Conservation (phyloP, 2,797 vertebrate species). For the Micrastur ruficollis region DNA sequence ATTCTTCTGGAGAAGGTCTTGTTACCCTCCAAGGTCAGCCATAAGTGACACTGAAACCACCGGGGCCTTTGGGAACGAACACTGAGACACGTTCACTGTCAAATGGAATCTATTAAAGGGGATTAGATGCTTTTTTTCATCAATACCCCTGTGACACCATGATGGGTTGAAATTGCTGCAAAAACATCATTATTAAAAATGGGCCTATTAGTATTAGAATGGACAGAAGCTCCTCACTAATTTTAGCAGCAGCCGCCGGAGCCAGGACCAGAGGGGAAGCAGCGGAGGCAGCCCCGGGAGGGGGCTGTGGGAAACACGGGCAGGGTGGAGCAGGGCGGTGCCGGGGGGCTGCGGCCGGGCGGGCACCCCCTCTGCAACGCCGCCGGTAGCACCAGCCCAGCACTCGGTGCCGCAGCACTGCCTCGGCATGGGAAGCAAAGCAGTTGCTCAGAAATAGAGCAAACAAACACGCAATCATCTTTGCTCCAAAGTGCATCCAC, state of each 20-base stretch:
- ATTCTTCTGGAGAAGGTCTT: slow-evolving; percentile 50
- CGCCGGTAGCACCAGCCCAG: not conserved
- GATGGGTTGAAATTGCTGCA: slow-evolving; percentile 70
- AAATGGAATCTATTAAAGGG: slow-evolving; percentile 72
- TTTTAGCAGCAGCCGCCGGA: not conserved
- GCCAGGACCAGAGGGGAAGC: not conserved
- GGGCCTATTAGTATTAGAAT: slow-evolving; percentile 65
- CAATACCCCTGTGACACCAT: slow-evolving; percentile 63
- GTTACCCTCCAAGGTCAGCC: slow-evolving; percentile 41
- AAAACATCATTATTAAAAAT: slow-evolving; percentile 75
- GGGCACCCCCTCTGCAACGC: rapidly evolving
- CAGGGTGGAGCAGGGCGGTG: not conserved
- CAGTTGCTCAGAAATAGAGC: not conserved
- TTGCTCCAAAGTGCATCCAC: not conserved
- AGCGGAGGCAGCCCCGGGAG: rapidly evolving
- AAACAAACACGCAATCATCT: not conserved
- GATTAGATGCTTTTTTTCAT: slow-evolving; percentile 66
- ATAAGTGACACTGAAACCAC: slow-evolving; percentile 6
- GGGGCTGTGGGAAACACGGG: not conserved
- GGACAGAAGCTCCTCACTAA: slow-evolving; percentile 65
- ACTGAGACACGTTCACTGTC: slow-evolving; percentile 60
- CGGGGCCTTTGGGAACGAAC: slow-evolving; percentile 40
- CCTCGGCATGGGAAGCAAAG: rapidly evolving
- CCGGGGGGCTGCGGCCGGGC: rapidly evolving
- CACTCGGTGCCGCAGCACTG: rapidly evolving